Base-by-base conservation (phyloP, 2,888 invertebrate genomes). In the Eupeodes latifasciatus region DNA sequence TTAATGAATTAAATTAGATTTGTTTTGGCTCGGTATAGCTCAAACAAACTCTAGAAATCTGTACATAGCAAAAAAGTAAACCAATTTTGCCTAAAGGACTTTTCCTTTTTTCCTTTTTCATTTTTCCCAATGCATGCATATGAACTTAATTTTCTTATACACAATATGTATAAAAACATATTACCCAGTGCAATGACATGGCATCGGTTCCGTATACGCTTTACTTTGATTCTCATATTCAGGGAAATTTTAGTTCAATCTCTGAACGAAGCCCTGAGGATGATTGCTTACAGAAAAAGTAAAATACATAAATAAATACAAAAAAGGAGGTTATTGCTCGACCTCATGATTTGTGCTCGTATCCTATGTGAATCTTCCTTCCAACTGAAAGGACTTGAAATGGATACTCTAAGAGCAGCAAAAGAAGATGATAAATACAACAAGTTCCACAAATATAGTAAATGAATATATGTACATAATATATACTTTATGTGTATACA, bases 1-100 rank as follows among this genome's bases (percentile, higher is more conserved):
- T 71, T 64, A 66, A 66, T 71, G 79, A 80, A 80, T 85, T 71
- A 76, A 76, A 85, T 81, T 85, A 74, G 77, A 74, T 85, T 74
- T 67, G 78, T 51, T 81, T 82, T 81, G 77, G 67, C 49, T 44
- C 6, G 34, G 72, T 53, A 5, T 36, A 6, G 57, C 14, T 40
- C 61, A 49, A 34, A 36, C 57, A n/a, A 14, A 40, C 9, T 40
- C 9, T 40, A 4, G 11, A 69, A 69, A 53, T 16, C 11, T 12
- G 14, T 59, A 2, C 27, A 16, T 27, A 16, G 16, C 5, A 19
- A 12, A 11, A 40, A 69, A 16, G 11, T 40, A 10, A 36, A 55
- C 11, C 55, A 11, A 47, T n/a, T 72, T 59, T 27, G 72, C 59
- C 47, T n/a, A 34, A 47, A 34, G 72, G 62, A 55, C n/a, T 14